A percentile compares a stretch with the other conserved stretches of the same genome.
Conservation (phyloP, 2,797 vertebrate species). For the Schizopygopsis pylzovi region DNA sequence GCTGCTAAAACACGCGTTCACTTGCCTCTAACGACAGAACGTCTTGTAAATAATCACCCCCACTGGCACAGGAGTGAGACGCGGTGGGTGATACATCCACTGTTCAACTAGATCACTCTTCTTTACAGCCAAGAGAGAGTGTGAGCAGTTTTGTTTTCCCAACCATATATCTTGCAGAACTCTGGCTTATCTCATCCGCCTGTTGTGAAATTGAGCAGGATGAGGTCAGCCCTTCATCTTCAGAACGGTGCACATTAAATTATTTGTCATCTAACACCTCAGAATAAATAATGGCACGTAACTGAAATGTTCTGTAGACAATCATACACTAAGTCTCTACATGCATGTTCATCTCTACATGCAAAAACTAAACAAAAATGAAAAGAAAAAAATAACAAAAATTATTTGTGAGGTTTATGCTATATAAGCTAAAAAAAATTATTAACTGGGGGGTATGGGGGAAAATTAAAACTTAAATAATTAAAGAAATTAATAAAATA, state of each 20-base stretch:
- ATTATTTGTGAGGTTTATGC: neutral
- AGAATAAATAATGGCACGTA: slow-evolving; percentile 28
- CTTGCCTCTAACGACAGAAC: slow-evolving; percentile 76
- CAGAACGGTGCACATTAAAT: slow-evolving; percentile 34
- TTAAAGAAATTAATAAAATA: too few species aligned
- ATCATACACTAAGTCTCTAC: neutral
- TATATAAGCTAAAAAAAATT: neutral
- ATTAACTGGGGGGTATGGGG: too few species aligned
- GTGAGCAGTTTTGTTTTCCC: slow-evolving; percentile 63
- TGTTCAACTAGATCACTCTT: slow-evolving; percentile 72
- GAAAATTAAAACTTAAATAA: too few species aligned
- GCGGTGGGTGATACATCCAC: slow-evolving; percentile 66
- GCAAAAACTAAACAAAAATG: neutral
- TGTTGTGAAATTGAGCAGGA: slow-evolving; percentile 50
- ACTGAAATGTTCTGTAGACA: neutral
- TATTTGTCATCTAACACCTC: slow-evolving; percentile 47
- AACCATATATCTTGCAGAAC: slow-evolving; percentile 56
- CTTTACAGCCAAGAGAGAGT: slow-evolving; percentile 67
- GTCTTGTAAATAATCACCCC: slow-evolving; percentile 81
- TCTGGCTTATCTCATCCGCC: slow-evolving; percentile 57
- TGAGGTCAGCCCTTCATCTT: slow-evolving; percentile 47
- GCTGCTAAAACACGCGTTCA: slow-evolving; percentile 82
- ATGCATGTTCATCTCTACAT: slow-evolving; percentile 1
- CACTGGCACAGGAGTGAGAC: slow-evolving; percentile 69
- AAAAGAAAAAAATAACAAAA: neutral